phyloP scores from a whole-genome alignment of 1,140 invertebrate genomes.

The Nasonia giraulti region DNA sequence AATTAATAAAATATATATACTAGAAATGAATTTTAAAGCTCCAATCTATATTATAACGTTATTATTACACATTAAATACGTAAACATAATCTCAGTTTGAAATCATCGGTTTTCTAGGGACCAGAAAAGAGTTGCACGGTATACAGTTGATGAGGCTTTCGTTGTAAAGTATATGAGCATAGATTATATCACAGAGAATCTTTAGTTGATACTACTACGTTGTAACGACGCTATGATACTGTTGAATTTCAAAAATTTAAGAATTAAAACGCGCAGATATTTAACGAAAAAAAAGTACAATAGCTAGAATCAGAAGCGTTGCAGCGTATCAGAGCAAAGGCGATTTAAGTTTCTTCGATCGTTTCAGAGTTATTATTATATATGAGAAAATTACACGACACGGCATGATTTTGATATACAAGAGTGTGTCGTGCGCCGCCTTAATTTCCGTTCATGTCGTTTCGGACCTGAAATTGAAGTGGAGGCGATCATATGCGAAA shows the following conservation, averaged over 20 bases:
- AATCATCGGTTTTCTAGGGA: conserved; percentile 50
- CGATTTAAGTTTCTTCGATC: not conserved
- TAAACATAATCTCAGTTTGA: not conserved
- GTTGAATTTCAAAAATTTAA: conserved; percentile 30
- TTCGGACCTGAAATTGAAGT: conserved; percentile 12
- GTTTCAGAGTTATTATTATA: conserved; percentile 3
- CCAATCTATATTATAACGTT: not conserved
- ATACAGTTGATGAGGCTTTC: conserved; percentile 5
- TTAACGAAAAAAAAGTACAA: not conserved
- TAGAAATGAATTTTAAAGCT: conserved; percentile 8
- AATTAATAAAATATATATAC: not conserved
- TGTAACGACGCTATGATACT: not conserved
- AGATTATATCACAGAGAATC: not conserved
- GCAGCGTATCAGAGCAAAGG: not conserved
- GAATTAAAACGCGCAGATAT: not conserved
- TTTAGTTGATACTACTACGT: not conserved
- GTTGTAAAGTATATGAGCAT: not conserved
- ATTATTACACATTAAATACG: not conserved
- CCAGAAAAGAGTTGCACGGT: conserved; percentile 41
- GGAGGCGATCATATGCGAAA: not conserved
- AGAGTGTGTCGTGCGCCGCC: not conserved
- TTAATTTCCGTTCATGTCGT: conserved; percentile 17
- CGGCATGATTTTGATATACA: not conserved
- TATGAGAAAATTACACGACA: not conserved
- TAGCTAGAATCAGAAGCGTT: not conserved